Base-by-base conservation (phyloP, 1,140 invertebrate species). In the Drosophila miranda region DNA sequence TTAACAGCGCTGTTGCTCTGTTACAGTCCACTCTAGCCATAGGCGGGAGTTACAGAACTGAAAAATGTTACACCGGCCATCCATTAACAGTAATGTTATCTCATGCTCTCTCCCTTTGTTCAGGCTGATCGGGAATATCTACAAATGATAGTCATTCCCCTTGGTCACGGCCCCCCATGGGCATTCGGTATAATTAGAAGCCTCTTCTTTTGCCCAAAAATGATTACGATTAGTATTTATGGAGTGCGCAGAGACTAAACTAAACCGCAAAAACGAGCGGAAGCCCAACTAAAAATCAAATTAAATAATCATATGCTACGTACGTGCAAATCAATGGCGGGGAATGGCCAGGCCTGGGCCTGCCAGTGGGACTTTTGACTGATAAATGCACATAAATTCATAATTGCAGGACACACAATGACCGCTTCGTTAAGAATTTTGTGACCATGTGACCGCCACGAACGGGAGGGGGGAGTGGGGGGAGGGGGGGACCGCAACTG, bases 361-460 rank as follows among this genome's bases (percentile, higher is more conserved):
- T 16, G 16, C 16, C 13, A 41, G 11, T 9, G 2, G 41, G 26
- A 38, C 34, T 13, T 38, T 38, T 38, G 34, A 11, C 34, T 4
- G 21, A 63, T 57, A 60, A 48, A 75, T 62, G 51, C 34, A 61
- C 67, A 87, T 87, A 87, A 87, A 82, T 87, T 87, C 83, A 87
- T 87, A 87, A 87, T 87, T 87, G 82, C 78, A 87, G 56, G 60
- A 77, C 57, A 83, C 82, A 52, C 82, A 87, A 56, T 72, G 87
- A 87, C 82, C 82, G 74, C 82, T 87, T 87, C 78, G 82, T 87
- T 87, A 87, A 80, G 82, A 88, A 87, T 87, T 78, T 78, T 82
- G 67, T 58, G 56, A 68, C 67, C 69, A 68, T 82, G 76, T 82
- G 71, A 87, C 82, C 56, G 56, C 77, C 61, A 38, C 30, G 13